phyloP scores from a whole-genome alignment of 2,113 vertebrate species.

The Tyto alba region DNA sequence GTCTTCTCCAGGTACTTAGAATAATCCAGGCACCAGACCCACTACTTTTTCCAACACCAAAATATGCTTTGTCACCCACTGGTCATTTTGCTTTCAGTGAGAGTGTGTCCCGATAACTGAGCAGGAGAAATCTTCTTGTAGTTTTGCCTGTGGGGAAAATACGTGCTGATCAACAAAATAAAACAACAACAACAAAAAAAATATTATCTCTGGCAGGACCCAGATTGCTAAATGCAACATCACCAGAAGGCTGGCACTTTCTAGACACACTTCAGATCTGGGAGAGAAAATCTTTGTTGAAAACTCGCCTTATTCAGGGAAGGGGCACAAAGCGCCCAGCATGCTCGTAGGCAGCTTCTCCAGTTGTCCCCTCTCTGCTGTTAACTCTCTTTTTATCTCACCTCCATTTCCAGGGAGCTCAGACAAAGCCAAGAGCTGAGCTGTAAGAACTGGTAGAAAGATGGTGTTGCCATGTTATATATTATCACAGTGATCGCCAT shows the following conservation, averaged over 20 bases:
- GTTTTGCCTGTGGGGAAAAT: not conserved
- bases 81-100: not conserved
- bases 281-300: not conserved
- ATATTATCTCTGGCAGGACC: not conserved
- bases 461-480: not conserved
- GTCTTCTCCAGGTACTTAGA: not conserved
- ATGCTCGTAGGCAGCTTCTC: not conserved
- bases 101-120: not conserved
- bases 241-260: not conserved
- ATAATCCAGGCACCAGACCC: not conserved
- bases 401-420: not conserved
- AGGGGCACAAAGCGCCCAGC: rapidly evolving
- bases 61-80: rapidly evolving
- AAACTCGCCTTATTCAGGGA: not conserved
- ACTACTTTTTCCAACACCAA: not conserved
- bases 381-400: not conserved
- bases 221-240: not conserved
- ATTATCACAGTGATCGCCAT: slow-evolving; percentile 11
- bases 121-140: not conserved
- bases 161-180: not conserved
- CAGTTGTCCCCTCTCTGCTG: not conserved
- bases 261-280: not conserved
- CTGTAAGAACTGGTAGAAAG: not conserved
- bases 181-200: rapidly evolving
- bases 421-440: slow-evolving; percentile 8